These are phyloP conservation scores for Labroides dimidiatus DNA, from an alignment of 2,797 vertebrate species.

Conservation along the genomic window DNA sequence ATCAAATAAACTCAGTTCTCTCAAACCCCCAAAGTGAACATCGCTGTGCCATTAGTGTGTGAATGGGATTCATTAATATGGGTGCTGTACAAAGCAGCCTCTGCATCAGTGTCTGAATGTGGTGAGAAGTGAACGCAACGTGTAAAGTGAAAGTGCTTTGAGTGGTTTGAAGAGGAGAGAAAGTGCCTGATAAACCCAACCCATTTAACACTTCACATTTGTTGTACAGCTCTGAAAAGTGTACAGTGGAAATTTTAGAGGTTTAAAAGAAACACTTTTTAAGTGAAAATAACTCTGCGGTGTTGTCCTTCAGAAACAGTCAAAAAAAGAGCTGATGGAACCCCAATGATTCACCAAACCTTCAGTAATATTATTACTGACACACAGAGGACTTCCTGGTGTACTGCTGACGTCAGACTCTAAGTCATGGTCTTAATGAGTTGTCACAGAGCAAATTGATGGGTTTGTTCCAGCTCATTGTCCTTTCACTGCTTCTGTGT, in stretches of 20 bases:
- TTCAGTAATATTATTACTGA: background rate
- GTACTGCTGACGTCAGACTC: conserved; percentile 9
- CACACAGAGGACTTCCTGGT: background rate
- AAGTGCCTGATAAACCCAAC: too few species aligned
- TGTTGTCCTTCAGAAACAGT: background rate
- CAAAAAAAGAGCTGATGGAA: background rate
- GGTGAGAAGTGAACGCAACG: too few species aligned
- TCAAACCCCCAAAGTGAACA: too few species aligned
- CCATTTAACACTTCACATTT: too few species aligned
- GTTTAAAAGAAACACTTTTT: background rate
- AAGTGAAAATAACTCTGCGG: background rate
- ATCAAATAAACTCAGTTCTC: too few species aligned
- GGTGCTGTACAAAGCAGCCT: too few species aligned
- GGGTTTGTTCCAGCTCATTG: background rate
- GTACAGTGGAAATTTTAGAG: background rate
- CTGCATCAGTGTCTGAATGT: too few species aligned
- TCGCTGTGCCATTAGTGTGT: too few species aligned
- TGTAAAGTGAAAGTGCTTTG: too few species aligned
- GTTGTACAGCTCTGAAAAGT: background rate
- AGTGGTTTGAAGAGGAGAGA: too few species aligned
- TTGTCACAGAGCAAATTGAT: conserved; percentile 11
- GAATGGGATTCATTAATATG: too few species aligned
- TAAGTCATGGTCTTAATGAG: conserved; percentile 16
- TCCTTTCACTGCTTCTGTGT: conserved; percentile 15
- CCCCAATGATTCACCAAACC: background rate